Evolutionary conservation across 1,140 invertebrate species (phyloP).

Genomic region (Hetaerina americana): DNA sequence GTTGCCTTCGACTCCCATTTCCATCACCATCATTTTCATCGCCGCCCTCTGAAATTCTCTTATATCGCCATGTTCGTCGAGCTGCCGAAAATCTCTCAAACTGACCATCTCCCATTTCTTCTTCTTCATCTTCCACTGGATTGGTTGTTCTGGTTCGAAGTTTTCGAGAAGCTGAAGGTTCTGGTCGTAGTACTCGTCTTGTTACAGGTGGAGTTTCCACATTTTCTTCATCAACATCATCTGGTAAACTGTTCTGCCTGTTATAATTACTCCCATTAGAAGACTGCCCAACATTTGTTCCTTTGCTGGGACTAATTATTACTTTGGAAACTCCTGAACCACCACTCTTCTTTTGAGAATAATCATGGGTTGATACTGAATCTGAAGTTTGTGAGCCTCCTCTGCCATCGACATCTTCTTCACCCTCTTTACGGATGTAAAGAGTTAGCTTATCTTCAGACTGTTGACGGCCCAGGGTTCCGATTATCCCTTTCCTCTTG

Average conservation of each 20-base stretch:
- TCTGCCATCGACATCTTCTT: constrained; percentile 12
- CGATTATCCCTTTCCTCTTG: constrained; percentile 34
- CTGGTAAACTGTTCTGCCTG: too few relatives aligned
- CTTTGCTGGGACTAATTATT: constrained; percentile 7
- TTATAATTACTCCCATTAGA: background rate
- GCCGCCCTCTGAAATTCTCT: constrained; percentile 36
- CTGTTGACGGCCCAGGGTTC: constrained; percentile 30
- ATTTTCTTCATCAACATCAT: constrained; percentile 77
- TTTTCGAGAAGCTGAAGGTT: background rate
- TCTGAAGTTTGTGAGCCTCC: background rate
- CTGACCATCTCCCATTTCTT: constrained; percentile 39
- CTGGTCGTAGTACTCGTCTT: constrained; percentile 40
- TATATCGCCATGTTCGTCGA: constrained; percentile 43
- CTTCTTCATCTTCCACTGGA: background rate
- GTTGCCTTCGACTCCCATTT: background rate
- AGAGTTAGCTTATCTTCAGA: constrained; percentile 40
- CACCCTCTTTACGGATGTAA: constrained; percentile 42
- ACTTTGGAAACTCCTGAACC: constrained; percentile 6
- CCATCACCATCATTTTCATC: constrained; percentile 38
- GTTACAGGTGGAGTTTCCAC: constrained; percentile 77
- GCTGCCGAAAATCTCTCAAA: constrained; percentile 74
- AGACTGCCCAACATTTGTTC: background rate
- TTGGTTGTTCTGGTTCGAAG: background rate
- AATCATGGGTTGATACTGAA: constrained; percentile 20
- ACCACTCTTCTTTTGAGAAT: constrained; percentile 22